phyloP scores from a whole-genome alignment of 2,113 vertebrate genomes.

The Chaetops frenatus region DNA sequence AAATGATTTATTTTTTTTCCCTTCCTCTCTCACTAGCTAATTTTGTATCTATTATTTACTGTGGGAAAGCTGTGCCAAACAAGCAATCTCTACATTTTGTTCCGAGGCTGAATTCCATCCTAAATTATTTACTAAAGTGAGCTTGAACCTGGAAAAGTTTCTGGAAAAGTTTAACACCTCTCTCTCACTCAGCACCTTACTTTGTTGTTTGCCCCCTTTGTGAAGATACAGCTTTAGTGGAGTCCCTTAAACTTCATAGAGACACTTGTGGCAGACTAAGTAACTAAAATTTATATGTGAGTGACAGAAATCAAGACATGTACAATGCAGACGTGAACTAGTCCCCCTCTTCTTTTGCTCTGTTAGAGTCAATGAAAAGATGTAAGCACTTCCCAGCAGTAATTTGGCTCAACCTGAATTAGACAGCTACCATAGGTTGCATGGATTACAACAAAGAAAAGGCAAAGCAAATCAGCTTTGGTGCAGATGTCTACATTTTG shows the following conservation, averaged over 20 bases:
- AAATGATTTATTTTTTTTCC: constrained; percentile 26
- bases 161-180: background rate
- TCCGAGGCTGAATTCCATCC: background rate
- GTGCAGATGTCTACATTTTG: background rate
- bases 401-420: background rate
- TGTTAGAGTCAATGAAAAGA: background rate
- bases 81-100: constrained; percentile 22
- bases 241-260: background rate
- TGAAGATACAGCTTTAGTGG: background rate
- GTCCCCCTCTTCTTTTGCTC: background rate
- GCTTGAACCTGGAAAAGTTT: background rate
- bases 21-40: constrained; percentile 34
- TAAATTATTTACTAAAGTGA: background rate
- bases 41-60: constrained; percentile 54
- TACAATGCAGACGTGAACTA: background rate
- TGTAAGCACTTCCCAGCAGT: background rate
- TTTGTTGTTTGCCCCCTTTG: background rate
- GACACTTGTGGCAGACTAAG: background rate
- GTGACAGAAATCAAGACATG: background rate
- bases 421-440: background rate
- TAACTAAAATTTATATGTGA: background rate
- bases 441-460: background rate
- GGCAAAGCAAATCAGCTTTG: background rate
- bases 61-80: constrained; percentile 45
- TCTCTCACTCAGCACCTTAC: background rate